Evolutionary conservation across 2,113 vertebrate species (phyloP).

Genomic region (Semicossyphus pulcher): DNA sequence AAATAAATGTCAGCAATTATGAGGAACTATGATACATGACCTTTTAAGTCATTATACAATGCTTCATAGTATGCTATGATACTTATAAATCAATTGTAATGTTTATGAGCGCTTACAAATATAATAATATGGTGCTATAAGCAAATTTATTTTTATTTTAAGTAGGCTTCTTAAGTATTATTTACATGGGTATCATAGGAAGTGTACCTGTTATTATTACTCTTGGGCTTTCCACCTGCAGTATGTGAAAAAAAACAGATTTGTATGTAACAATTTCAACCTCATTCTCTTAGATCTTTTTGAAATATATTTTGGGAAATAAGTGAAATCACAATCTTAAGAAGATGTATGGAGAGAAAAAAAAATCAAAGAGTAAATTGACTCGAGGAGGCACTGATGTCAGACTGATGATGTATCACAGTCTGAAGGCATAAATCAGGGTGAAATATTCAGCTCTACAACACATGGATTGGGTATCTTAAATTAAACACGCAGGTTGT

Average conservation of each 20-base stretch:
- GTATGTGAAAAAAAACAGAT: background rate
- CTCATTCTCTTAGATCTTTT: background rate
- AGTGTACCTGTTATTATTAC: background rate
- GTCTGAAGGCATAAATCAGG: background rate
- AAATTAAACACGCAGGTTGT: slow-evolving; percentile 22
- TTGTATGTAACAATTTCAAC: background rate
- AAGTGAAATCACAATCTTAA: background rate
- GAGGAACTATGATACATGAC: too few species aligned
- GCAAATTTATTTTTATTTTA: too few species aligned
- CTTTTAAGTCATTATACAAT: too few species aligned
- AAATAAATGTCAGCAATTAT: too few species aligned
- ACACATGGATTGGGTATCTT: slow-evolving; percentile 10
- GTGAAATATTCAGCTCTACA: slow-evolving; percentile 14
- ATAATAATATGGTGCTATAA: too few species aligned
- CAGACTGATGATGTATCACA: slow-evolving; percentile 25
- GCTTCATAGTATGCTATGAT: too few species aligned
- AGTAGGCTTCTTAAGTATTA: too few species aligned
- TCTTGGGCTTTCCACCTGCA: background rate
- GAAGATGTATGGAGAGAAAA: slow-evolving; percentile 1
- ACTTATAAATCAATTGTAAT: too few species aligned
- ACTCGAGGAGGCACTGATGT: background rate
- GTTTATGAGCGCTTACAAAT: too few species aligned
- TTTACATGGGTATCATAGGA: too few species aligned
- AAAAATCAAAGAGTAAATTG: slow-evolving; percentile 16
- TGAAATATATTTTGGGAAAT: background rate